Conservation (phyloP, 1,140 invertebrate species). For the Eriocheir sinensis region DNA sequence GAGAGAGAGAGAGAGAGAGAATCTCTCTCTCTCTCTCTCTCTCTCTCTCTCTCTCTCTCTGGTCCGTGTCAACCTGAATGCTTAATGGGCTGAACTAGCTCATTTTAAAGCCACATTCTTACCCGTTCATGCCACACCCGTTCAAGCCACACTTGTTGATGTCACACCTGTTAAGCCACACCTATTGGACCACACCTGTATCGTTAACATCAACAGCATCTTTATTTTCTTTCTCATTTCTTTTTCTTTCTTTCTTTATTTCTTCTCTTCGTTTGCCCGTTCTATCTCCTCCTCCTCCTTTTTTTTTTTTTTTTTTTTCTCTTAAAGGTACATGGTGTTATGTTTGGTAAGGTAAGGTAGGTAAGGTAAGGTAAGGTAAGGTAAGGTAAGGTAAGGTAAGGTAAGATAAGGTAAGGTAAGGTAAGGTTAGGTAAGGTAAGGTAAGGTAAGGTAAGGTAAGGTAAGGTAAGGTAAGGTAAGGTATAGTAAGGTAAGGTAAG, state of each 20-base stretch:
- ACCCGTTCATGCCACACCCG: neutral
- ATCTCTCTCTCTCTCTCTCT: conserved; percentile 12
- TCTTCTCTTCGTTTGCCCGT: neutral
- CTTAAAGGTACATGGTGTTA: too few relatives aligned
- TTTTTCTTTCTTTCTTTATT: too few relatives aligned
- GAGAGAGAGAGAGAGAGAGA: neutral
- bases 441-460: too few relatives aligned
- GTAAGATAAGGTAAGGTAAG: too few relatives aligned
- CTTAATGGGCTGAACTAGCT: neutral
- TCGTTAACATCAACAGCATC: neutral
- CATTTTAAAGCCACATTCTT: neutral
- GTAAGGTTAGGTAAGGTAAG: too few relatives aligned
- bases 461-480: too few relatives aligned
- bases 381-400: too few relatives aligned
- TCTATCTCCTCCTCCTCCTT: conserved; percentile 6
- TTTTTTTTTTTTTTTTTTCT: neutral
- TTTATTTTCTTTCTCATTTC: neutral
- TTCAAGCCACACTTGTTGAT: neutral
- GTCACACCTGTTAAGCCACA: neutral
- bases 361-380: too few relatives aligned
- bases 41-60: conserved; percentile 22
- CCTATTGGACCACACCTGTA: neutral
- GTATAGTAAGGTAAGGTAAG: too few relatives aligned
- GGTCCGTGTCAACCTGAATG: too few relatives aligned
- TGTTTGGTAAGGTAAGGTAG: too few relatives aligned